Evolutionary conservation across 37 sponge, comb jelly and placozoan genomes (phyloP).

Genomic region (Aphrocallistes beatrix): DNA sequence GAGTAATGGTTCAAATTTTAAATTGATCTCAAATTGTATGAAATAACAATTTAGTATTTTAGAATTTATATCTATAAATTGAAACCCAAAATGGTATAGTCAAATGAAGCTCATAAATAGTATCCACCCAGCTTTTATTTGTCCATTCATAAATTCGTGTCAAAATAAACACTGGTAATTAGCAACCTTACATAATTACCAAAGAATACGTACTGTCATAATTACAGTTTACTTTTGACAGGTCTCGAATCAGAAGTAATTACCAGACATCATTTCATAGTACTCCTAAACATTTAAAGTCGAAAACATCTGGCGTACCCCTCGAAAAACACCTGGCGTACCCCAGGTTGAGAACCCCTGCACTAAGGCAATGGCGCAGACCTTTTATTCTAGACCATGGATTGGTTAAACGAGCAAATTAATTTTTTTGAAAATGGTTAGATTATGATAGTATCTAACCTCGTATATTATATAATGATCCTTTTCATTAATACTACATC

Average conservation of each 20-base stretch:
- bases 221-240: conserved; percentile 16
- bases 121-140: no score
- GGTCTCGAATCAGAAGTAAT: conserved; percentile 20
- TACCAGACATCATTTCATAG: conserved; percentile 8
- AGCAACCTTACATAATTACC: conserved; percentile 7
- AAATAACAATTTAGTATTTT: conserved; percentile 13
- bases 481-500: no score
- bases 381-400: no score
- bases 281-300: conserved; percentile 5
- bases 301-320: conserved; percentile 11
- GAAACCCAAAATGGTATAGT: conserved; percentile 19
- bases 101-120: no score
- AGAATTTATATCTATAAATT: neutral
- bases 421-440: no score
- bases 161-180: conserved; percentile 18
- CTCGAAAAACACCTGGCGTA: no score
- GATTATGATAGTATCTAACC: no score
- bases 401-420: no score
- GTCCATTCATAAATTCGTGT: conserved; percentile 15
- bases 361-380: no score
- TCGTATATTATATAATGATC: no score
- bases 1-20: conserved; percentile 10
- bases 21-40: neutral
- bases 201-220: conserved; percentile 11
- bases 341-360: neutral